phyloP scores from a whole-genome alignment of 2,797 vertebrate genomes.

The Melanotaenia nigrans region DNA sequence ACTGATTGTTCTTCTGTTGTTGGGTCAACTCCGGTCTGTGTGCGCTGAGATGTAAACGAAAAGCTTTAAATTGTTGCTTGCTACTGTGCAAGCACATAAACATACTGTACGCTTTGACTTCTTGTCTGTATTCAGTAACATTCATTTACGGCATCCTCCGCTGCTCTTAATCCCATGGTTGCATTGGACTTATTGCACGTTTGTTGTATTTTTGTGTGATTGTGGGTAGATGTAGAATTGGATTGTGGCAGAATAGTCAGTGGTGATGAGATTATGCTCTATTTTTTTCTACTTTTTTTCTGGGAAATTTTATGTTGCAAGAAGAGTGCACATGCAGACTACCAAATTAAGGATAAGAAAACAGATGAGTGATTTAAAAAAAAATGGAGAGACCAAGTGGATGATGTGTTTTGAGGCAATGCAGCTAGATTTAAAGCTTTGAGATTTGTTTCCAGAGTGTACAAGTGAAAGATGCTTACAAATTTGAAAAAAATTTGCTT shows the following conservation, averaged over 20 bases:
- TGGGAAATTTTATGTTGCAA: neutral
- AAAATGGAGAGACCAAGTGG: neutral
- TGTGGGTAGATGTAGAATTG: conserved; percentile 22
- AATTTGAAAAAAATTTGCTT: conserved; percentile 7
- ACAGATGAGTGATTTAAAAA: conserved; percentile 13
- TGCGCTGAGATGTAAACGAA: conserved; percentile 68
- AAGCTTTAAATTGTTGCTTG: conserved; percentile 49
- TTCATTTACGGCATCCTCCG: conserved; percentile 19
- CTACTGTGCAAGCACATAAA: conserved; percentile 7
- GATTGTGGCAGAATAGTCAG: conserved; percentile 25
- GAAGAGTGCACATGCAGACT: neutral
- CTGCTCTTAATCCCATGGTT: neutral
- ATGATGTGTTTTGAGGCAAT: neutral
- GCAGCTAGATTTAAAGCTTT: neutral
- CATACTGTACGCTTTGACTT: neutral
- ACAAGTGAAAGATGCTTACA: conserved; percentile 3
- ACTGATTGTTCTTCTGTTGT: conserved; percentile 61
- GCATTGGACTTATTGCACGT: conserved; percentile 1
- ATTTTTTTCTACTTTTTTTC: neutral
- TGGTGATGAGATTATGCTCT: neutral
- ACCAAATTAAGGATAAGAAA: conserved; percentile 13
- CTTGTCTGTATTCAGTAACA: neutral
- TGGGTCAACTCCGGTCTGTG: conserved; percentile 64
- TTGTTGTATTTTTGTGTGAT: conserved; percentile 15
- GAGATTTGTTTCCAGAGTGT: neutral